These are phyloP conservation scores for Diplodus puntazzo DNA, from an alignment of 2,797 vertebrate species.

Conservation along the genomic window DNA sequence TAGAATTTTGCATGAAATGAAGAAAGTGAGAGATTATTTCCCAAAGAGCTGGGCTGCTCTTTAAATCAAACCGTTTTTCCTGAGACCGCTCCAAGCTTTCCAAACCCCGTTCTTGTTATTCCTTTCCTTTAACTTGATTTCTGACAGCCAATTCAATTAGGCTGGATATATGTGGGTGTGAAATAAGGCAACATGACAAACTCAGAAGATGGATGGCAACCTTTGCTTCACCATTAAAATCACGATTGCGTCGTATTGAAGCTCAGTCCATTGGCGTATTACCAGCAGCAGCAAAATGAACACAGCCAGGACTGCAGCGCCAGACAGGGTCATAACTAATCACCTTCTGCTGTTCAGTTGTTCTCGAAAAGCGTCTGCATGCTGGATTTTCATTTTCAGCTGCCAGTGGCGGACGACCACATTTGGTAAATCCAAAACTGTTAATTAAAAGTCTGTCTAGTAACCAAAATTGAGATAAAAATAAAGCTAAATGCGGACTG, in stretches of 20 bases:
- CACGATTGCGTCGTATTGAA: conserved; percentile 61
- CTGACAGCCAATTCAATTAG: conserved; percentile 81
- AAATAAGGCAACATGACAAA: conserved; percentile 76
- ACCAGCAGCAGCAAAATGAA: conserved; percentile 62
- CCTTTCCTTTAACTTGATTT: conserved; percentile 74
- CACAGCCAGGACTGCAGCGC: conserved; percentile 34
- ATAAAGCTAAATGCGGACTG: conserved; percentile 22
- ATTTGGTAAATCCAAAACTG: conserved; percentile 11
- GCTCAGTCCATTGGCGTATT: conserved; percentile 61
- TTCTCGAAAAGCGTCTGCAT: conserved; percentile 15
- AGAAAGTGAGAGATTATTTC: conserved; percentile 32
- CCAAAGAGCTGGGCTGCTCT: conserved; percentile 48
- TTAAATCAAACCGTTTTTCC: conserved; percentile 53
- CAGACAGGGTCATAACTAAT: conserved; percentile 60
- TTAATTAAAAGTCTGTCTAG: conserved; percentile 30
- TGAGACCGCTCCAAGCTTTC: conserved; percentile 48
- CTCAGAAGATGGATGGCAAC: conserved; percentile 80
- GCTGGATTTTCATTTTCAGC: conserved; percentile 31
- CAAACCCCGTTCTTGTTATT: conserved; percentile 60
- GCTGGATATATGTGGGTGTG: conserved; percentile 74
- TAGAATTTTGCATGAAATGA: conserved; percentile 14
- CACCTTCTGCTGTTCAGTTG: conserved; percentile 40
- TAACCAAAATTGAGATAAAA: conserved; percentile 1
- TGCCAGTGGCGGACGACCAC: conserved; percentile 24
- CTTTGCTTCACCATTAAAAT: conserved; percentile 82